phyloP scores from a whole-genome alignment of 1,140 invertebrate species.

The Centruroides sculpturatus region DNA sequence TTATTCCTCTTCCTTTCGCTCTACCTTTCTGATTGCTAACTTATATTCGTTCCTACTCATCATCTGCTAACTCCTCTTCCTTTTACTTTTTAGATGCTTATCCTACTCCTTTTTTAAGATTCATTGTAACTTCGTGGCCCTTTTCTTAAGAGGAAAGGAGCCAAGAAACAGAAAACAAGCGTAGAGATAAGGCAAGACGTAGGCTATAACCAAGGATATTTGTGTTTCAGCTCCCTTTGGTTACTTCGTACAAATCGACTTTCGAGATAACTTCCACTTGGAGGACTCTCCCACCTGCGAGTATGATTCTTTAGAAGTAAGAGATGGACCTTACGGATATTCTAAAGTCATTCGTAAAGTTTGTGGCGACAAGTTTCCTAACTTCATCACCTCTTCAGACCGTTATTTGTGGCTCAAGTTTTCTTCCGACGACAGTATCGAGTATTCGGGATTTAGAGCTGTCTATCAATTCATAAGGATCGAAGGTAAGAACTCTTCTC shows the following conservation, averaged over 20 bases:
- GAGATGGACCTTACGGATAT: slow-evolving; percentile 72
- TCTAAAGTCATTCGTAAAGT: slow-evolving; percentile 47
- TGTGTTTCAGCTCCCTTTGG: slow-evolving; percentile 46
- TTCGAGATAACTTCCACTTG: slow-evolving; percentile 61
- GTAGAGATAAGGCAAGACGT: no score
- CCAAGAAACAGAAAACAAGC: no score
- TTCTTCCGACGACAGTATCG: slow-evolving; percentile 66
- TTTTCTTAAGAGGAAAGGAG: no score
- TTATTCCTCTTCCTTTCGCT: no score
- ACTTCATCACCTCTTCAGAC: slow-evolving; percentile 54
- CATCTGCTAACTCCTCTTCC: no score
- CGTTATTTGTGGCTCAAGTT: slow-evolving; percentile 71
- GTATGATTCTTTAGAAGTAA: slow-evolving; percentile 61
- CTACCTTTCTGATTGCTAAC: no score
- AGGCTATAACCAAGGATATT: no score
- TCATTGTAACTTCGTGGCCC: no score
- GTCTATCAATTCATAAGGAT: slow-evolving; percentile 48
- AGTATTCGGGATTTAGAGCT: slow-evolving; percentile 64
- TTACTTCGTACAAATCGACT: slow-evolving; percentile 59
- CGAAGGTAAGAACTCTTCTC: slow-evolving; percentile 20
- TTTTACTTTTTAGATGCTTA: no score
- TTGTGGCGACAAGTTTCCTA: slow-evolving; percentile 65
- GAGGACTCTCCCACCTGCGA: slow-evolving; percentile 56
- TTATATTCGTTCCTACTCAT: no score
- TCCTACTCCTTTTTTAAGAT: no score